These are phyloP conservation scores for Drosophila chauvacae DNA, from an alignment of 1,140 invertebrate genomes.

Conservation along the genomic window DNA sequence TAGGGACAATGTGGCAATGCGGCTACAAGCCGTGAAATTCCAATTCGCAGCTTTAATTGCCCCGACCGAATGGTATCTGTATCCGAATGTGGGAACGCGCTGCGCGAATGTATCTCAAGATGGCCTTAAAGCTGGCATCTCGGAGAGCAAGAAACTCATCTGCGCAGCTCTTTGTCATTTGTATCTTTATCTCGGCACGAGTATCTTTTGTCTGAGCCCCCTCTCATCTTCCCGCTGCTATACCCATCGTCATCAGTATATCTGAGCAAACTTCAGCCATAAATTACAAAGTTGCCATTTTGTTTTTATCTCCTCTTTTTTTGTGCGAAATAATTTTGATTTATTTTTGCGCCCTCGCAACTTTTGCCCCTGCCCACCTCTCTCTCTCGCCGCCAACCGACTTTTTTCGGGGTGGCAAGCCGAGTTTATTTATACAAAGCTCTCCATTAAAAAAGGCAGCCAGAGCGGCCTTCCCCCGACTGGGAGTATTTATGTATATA, in stretches of 20 bases:
- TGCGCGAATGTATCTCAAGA: conserved; percentile 16
- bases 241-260: conserved; percentile 26
- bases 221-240: neutral
- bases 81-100: conserved; percentile 44
- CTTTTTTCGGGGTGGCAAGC: conserved; percentile 54
- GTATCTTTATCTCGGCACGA: conserved; percentile 43
- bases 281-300: conserved; percentile 84
- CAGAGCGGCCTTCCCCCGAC: conserved; percentile 36
- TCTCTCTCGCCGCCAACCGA: neutral
- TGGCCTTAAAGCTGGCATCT: conserved; percentile 23
- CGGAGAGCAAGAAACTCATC: conserved; percentile 59
- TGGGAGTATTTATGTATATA: conserved; percentile 76
- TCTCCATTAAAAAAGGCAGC: conserved; percentile 79
- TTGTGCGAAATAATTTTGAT: conserved; percentile 83
- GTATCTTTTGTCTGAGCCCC: conserved; percentile 50
- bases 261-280: conserved; percentile 77
- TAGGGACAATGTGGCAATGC: conserved; percentile 76
- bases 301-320: conserved; percentile 78
- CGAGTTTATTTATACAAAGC: conserved; percentile 82
- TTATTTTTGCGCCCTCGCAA: conserved; percentile 64
- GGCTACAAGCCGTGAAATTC: conserved; percentile 71
- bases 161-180: conserved; percentile 70
- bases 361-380: conserved; percentile 10
- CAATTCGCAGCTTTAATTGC: conserved; percentile 68
- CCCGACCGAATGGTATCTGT: conserved; percentile 13